Base-by-base conservation (phyloP, 2,113 vertebrate genomes). In the Drymodes brunneopygia region DNA sequence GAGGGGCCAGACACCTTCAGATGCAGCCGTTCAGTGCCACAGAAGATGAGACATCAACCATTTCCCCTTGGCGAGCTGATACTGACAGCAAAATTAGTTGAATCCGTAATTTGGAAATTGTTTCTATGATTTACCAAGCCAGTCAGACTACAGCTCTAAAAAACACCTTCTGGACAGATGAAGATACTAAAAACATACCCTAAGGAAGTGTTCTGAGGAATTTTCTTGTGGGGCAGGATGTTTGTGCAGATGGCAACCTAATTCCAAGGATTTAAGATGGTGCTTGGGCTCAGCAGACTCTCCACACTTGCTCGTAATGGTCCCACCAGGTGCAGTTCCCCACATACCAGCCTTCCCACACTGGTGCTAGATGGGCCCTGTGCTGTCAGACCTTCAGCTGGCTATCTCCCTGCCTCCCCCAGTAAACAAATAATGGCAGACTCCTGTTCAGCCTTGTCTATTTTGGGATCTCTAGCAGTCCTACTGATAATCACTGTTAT, bases 401-500 rank as follows among this genome's bases (percentile, higher is more conserved):
- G 33, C 78, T 90, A 31, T 84, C 40, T 28, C 33, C 42, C 25
- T 74, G 29, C 60, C 50, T 80, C 70, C 51, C 15, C 60, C 64
- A 64, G 56, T 92, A 94, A 96, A 86, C 72, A 94, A 95, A 93
- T 84, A 94, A 90, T 12, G 53, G 51, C 88, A 79, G 72, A 27
- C 42, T 93, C 75, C 54, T 64, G 36, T 71, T 88, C 88, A 93
- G 73, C 60, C 73, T 92, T 91, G 62, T 79, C 94, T 95, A 94
- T 95, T 92, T 81, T 92, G 90, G 81, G 90, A 95, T 95, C 79
- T 85, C 86, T 81, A 74, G 57, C 81, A 95, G 83, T 69, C 82
- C 79, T 82, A 67, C 57, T 4, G 31, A 90, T 92, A 92, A 79
- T 94, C 91, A 91, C 64, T 47, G 82, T 87, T 95, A 80, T 84